Percentiles rank a stretch among this genome's conserved stretches.
phyloP scores from a whole-genome alignment of 2,888 invertebrate genomes.

The Amiota communis region DNA sequence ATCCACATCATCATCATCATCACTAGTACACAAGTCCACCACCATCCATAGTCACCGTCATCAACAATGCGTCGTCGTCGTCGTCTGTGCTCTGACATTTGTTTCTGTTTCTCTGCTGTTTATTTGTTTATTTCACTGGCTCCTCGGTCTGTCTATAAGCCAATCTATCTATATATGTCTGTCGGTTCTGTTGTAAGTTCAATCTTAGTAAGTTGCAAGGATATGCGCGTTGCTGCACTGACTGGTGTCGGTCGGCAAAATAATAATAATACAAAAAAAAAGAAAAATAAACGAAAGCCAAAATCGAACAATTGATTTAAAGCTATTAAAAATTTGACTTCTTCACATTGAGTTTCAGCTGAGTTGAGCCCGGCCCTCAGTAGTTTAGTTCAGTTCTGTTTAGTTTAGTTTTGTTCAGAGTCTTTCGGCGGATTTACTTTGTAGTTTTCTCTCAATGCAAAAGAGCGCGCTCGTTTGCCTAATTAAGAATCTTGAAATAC shows the following conservation, averaged over 20 bases:
- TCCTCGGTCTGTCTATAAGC: too few species aligned
- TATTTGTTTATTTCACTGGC: too few species aligned
- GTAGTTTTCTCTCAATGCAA: not conserved
- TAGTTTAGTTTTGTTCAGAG: too few species aligned
- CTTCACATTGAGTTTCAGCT: not conserved
- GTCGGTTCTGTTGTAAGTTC: too few species aligned
- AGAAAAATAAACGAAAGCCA: not conserved
- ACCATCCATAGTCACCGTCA: too few species aligned
- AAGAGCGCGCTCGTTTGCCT: slow-evolving; percentile 3
- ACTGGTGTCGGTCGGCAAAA: not conserved
- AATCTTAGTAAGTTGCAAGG: too few species aligned
- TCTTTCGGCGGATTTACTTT: slow-evolving; percentile 2
- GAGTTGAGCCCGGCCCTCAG: not conserved
- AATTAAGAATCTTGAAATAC: slow-evolving; percentile 27
- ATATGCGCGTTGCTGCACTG: too few species aligned
- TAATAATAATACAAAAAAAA: not conserved
- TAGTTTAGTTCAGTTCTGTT: not conserved
- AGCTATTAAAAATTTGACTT: slow-evolving; percentile 13
- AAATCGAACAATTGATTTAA: slow-evolving; percentile 30
- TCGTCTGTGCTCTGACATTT: not conserved
- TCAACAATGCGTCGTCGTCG: not conserved
- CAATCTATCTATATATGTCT: too few species aligned
- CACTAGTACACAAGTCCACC: too few species aligned
- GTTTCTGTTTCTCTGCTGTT: too few species aligned
- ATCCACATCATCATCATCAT: too few species aligned